These are phyloP conservation scores for Crypturellus tataupa DNA, from an alignment of 2,797 vertebrate species.

Conservation along the genomic window DNA sequence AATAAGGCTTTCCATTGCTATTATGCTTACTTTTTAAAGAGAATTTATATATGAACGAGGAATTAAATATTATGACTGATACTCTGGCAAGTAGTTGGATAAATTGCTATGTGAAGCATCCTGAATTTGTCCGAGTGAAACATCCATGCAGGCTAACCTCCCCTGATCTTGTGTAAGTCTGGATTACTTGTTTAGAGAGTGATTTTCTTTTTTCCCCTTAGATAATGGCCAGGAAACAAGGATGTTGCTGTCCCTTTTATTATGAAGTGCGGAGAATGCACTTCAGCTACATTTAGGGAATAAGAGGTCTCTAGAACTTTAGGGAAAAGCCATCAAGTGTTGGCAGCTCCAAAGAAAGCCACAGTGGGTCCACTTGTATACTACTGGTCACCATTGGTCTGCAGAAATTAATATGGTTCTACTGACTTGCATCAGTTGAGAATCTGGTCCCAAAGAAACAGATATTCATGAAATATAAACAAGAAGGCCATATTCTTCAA, in stretches of 20 bases:
- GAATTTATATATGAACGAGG: not conserved
- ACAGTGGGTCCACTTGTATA: too few relatives aligned
- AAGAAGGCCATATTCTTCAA: not conserved
- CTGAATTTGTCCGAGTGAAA: not conserved
- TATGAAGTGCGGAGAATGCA: too few relatives aligned
- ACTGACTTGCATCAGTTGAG: not conserved
- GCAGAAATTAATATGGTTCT: not conserved
- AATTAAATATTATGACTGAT: not conserved
- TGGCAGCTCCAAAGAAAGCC: not conserved
- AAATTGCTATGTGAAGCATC: not conserved
- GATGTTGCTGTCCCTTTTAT: too few relatives aligned
- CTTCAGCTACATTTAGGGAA: too few relatives aligned
- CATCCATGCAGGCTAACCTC: not conserved
- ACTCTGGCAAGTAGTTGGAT: rapidly evolving
- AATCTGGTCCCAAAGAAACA: not conserved
- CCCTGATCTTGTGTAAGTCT: not conserved
- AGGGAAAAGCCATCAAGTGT: not conserved
- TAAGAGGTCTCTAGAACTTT: not conserved
- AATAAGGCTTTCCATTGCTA: not conserved
- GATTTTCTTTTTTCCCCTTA: too few relatives aligned
- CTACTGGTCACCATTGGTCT: not conserved
- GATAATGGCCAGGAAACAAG: too few relatives aligned
- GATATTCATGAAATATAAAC: not conserved
- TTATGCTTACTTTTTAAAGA: not conserved
- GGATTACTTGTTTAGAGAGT: not conserved